Conservation (phyloP, 2,113 vertebrate genomes). For the Amazona vittata region DNA sequence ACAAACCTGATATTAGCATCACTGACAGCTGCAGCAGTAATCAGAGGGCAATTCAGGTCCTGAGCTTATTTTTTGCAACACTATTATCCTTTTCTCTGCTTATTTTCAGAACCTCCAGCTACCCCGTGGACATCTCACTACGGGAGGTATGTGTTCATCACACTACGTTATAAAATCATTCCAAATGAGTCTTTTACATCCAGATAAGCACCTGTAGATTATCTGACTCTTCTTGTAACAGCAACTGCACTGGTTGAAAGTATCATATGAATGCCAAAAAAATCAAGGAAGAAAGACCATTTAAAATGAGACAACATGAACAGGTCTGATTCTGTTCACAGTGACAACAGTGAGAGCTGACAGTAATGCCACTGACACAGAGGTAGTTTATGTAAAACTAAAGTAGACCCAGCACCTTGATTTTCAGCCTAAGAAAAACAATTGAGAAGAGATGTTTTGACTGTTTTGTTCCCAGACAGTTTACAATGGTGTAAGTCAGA, state of each 20-base stretch:
- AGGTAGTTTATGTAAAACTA: background rate
- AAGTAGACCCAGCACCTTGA: background rate
- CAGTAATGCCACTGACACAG: background rate
- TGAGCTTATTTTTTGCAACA: background rate
- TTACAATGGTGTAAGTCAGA: background rate
- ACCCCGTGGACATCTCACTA: accelerated
- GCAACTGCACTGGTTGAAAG: background rate
- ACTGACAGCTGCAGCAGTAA: background rate
- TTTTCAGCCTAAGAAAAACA: background rate
- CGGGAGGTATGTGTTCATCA: background rate
- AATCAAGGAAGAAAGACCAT: background rate
- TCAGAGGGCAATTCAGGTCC: background rate
- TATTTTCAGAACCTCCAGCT: background rate
- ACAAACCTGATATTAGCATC: background rate
- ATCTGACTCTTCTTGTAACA: background rate
- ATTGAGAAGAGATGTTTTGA: background rate
- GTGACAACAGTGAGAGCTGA: background rate
- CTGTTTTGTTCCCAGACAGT: background rate
- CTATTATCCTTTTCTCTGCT: background rate
- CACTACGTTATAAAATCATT: background rate
- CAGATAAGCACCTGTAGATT: background rate
- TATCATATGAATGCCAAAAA: background rate
- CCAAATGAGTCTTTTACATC: background rate
- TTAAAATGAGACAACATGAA: background rate
- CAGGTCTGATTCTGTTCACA: background rate